These are phyloP conservation scores for Rhinatrema bivittatum DNA, from an alignment of 2,797 vertebrate species.

Conservation along the genomic window DNA sequence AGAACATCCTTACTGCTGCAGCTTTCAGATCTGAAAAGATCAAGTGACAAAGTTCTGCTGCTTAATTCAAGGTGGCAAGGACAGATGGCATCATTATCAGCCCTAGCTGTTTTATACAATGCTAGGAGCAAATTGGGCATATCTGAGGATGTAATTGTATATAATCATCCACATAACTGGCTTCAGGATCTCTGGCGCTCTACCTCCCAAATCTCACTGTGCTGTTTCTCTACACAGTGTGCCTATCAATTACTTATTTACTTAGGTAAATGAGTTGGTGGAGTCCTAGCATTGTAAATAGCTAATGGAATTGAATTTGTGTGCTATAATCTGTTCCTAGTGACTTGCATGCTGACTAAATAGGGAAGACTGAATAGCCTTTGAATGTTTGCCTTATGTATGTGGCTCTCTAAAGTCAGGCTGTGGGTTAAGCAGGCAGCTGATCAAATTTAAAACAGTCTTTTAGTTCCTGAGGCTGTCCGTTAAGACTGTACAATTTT, in stretches of 20 bases:
- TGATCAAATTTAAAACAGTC: background rate
- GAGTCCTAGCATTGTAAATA: conserved; percentile 31
- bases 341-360: conserved; percentile 27
- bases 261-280: conserved; percentile 32
- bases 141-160: conserved; percentile 35
- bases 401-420: conserved; percentile 1
- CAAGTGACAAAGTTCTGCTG: too few species aligned
- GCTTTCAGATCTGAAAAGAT: too few species aligned
- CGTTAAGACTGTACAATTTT: too few species aligned
- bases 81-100: conserved; percentile 19
- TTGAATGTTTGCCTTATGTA: conserved; percentile 11
- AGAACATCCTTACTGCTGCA: too few species aligned
- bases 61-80: too few species aligned
- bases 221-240: conserved; percentile 30
- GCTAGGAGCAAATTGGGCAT: conserved; percentile 42
- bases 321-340: conserved; percentile 21
- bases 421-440: background rate
- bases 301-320: conserved; percentile 10
- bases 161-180: conserved; percentile 42
- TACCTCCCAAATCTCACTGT: conserved; percentile 23
- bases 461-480: too few species aligned
- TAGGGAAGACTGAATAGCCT: conserved; percentile 19
- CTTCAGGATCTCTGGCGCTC: conserved; percentile 29
- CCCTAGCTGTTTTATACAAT: conserved; percentile 24
- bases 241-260: conserved; percentile 34